Evolutionary conservation across 2,113 vertebrate species (phyloP).

Genomic region (Megaceryle maxima): DNA sequence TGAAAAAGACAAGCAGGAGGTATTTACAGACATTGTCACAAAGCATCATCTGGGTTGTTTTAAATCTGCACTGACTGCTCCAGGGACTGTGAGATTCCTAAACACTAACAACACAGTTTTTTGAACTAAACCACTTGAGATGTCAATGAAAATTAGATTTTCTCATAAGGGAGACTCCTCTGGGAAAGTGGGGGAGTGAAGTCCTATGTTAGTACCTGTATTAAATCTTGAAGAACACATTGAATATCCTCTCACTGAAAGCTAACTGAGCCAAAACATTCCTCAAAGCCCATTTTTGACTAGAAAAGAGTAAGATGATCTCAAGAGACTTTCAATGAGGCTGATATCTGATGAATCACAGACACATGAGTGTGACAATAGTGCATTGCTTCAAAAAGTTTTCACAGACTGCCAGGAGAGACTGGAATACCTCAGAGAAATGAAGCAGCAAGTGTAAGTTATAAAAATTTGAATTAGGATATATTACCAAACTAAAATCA

Average conservation of each 20-base stretch:
- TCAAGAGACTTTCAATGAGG: not conserved
- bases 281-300: not conserved
- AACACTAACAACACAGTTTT: not conserved
- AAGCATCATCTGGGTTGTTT: not conserved
- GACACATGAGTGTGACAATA: not conserved
- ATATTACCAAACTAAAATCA: not conserved
- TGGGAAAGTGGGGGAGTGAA: not conserved
- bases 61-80: not conserved
- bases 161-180: not conserved
- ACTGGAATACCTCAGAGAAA: not conserved
- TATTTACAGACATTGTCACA: not conserved
- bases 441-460: not conserved
- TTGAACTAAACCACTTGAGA: not conserved
- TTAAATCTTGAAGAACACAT: not conserved
- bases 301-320: not conserved
- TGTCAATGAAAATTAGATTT: not conserved
- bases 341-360: not conserved
- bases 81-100: not conserved
- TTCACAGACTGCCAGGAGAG: not conserved
- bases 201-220: not conserved
- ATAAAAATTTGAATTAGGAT: not conserved
- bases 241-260: not conserved
- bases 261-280: not conserved
- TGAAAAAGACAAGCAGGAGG: not conserved
- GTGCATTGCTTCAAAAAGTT: not conserved